These are phyloP conservation scores for Leptopterna dolabrata DNA, from an alignment of 2,888 invertebrate genomes.

Conservation along the genomic window DNA sequence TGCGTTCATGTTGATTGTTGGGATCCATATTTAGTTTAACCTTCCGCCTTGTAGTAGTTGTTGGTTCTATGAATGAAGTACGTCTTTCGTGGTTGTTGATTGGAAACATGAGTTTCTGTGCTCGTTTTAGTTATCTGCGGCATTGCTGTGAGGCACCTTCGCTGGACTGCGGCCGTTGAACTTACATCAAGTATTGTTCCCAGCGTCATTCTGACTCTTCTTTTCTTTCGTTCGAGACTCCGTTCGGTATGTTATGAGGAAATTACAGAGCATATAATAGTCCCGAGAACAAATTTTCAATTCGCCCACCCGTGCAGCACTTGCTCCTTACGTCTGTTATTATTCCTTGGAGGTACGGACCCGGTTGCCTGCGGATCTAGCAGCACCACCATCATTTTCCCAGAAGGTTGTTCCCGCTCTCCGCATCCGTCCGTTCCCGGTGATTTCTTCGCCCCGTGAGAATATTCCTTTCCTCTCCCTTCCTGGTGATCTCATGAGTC, in stretches of 20 bases:
- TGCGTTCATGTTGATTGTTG: no score
- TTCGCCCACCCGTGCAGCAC: neutral
- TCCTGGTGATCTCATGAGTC: neutral
- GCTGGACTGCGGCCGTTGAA: no score
- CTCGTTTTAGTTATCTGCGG: no score
- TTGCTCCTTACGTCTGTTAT: neutral
- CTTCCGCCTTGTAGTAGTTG: no score
- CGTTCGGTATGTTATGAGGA: neutral
- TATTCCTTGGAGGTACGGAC: neutral
- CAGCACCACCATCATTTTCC: constrained; percentile 2
- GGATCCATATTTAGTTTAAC: no score
- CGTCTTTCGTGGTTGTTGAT: no score
- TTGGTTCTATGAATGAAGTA: no score
- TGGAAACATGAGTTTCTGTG: no score
- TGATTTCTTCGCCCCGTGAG: neutral
- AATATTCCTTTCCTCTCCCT: neutral
- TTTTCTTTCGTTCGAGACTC: neutral
- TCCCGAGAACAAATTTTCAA: neutral
- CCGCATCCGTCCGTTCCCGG: neutral
- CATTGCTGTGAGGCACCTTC: no score
- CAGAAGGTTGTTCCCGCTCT: neutral
- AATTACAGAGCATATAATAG: neutral
- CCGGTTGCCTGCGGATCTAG: neutral
- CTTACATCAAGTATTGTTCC: no score
- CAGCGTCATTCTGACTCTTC: neutral